These are phyloP conservation scores for Protonibea diacanthus DNA, from an alignment of 2,797 vertebrate genomes.

Conservation along the genomic window DNA sequence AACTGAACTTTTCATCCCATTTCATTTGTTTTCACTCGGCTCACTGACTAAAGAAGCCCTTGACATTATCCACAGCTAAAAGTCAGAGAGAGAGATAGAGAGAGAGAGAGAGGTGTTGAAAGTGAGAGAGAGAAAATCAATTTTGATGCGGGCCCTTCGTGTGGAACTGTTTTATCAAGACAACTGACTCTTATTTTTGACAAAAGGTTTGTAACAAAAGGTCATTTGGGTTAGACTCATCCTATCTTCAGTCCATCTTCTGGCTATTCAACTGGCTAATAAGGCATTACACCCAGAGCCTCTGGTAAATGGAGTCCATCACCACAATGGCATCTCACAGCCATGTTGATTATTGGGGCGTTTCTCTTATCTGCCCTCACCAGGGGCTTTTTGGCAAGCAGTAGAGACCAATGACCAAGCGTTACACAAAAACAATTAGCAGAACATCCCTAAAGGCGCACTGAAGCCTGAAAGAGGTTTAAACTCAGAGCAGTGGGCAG, in stretches of 20 bases:
- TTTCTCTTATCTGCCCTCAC: slow-evolving; percentile 55
- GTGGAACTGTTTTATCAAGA: slow-evolving; percentile 36
- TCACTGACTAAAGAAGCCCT: slow-evolving; percentile 19
- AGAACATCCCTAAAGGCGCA: slow-evolving; percentile 33
- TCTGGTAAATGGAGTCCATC: slow-evolving; percentile 30
- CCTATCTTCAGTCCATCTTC: slow-evolving; percentile 4
- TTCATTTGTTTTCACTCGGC: slow-evolving; percentile 1
- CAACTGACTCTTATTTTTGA: slow-evolving; percentile 24
- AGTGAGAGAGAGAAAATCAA: slow-evolving; percentile 19
- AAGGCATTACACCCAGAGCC: slow-evolving; percentile 24
- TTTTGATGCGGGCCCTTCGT: slow-evolving; percentile 15
- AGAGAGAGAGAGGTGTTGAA: background rate
- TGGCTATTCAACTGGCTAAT: slow-evolving; percentile 52
- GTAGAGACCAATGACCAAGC: slow-evolving; percentile 26
- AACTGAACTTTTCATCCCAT: slow-evolving; percentile 16
- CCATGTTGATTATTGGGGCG: slow-evolving; percentile 38
- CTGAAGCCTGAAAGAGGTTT: slow-evolving; percentile 39
- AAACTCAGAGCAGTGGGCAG: slow-evolving; percentile 28
- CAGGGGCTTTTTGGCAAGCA: slow-evolving; percentile 47
- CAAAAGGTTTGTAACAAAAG: slow-evolving; percentile 38
- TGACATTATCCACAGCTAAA: slow-evolving; percentile 17
- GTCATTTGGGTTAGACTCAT: slow-evolving; percentile 28
- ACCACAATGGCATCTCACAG: slow-evolving; percentile 23
- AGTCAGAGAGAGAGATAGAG: slow-evolving; percentile 13
- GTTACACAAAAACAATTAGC: slow-evolving; percentile 52